A percentile compares a stretch with the other conserved stretches of the same genome.
phyloP scores from a whole-genome alignment of 92 coral and sea anemone species.

The Porites divaricata region DNA sequence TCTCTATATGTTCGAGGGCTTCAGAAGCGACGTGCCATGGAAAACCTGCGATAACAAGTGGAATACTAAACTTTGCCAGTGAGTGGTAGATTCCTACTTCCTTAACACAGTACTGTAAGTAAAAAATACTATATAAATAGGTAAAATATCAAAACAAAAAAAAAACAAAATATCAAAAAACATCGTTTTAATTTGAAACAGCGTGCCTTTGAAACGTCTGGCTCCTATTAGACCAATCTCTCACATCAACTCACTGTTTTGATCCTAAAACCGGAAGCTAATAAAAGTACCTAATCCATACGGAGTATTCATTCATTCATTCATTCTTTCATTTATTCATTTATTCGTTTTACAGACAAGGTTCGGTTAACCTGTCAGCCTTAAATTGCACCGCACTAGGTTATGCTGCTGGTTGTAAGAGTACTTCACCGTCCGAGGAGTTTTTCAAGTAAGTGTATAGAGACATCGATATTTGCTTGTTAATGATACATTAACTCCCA shows the following conservation, averaged over 20 bases:
- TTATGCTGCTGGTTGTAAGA: slow-evolving; percentile 65
- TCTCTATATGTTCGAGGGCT: slow-evolving; percentile 82
- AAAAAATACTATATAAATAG: too few relatives aligned
- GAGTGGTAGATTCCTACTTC: neutral
- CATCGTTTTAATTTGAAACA: too few relatives aligned
- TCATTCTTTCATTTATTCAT: neutral
- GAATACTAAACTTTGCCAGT: slow-evolving; percentile 85
- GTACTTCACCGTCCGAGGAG: slow-evolving; percentile 80
- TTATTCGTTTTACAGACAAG: neutral
- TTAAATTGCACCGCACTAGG: slow-evolving; percentile 67
- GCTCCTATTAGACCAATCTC: too few relatives aligned
- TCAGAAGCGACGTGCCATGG: slow-evolving; percentile 93
- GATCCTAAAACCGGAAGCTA: too few relatives aligned
- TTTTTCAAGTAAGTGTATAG: slow-evolving; percentile 75
- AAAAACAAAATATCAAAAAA: too few relatives aligned
- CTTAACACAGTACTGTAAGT: too few relatives aligned
- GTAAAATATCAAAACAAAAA: too few relatives aligned
- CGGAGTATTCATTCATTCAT: neutral
- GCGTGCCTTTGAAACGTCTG: too few relatives aligned
- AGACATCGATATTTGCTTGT: too few relatives aligned
- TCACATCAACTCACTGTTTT: too few relatives aligned
- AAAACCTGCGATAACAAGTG: slow-evolving; percentile 75
- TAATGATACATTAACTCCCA: neutral
- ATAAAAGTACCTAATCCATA: too few relatives aligned
- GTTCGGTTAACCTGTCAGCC: slow-evolving; percentile 4